phyloP scores from a whole-genome alignment of 92 coral and sea anemone genomes.

The Bergia sp. region DNA sequence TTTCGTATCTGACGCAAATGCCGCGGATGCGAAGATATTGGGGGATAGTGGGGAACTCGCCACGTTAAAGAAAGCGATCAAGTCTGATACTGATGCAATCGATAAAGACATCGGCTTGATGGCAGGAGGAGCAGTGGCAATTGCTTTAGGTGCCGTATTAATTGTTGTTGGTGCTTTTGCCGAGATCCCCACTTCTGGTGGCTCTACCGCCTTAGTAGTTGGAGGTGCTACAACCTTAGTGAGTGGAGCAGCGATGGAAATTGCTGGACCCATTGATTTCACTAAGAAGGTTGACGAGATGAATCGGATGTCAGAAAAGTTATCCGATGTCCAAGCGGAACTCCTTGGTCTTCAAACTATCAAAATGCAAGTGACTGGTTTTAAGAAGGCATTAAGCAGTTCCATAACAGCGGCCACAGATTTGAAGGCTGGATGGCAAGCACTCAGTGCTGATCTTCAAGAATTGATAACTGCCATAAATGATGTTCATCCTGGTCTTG shows the following conservation, averaged over 20 bases:
- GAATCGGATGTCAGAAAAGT: background rate
- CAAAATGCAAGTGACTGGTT: conserved; percentile 29
- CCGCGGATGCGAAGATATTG: background rate
- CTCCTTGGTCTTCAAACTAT: conserved; percentile 29
- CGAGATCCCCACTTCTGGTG: conserved; percentile 36
- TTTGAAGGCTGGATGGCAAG: conserved; percentile 39
- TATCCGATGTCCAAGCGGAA: background rate
- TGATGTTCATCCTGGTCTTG: conserved; percentile 12
- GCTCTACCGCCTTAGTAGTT: conserved; percentile 14
- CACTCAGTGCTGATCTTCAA: conserved; percentile 39
- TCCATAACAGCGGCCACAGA: conserved; percentile 29
- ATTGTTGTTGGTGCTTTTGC: conserved; percentile 30
- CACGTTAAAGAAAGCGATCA: background rate
- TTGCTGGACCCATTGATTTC: conserved; percentile 4
- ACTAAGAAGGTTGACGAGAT: conserved; percentile 16
- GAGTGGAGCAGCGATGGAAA: conserved; percentile 22
- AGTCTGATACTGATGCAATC: conserved; percentile 16
- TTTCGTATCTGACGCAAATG: conserved; percentile 7
- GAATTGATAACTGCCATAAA: conserved; percentile 39
- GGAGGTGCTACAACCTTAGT: background rate
- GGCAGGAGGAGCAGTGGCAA: conserved; percentile 30
- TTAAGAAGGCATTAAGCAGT: conserved; percentile 7
- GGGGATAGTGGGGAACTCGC: conserved; percentile 31
- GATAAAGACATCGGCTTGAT: conserved; percentile 25
- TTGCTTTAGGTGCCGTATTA: background rate